These are phyloP conservation scores for Pissodes strobi DNA, from an alignment of 1,140 invertebrate genomes.

Conservation along the genomic window DNA sequence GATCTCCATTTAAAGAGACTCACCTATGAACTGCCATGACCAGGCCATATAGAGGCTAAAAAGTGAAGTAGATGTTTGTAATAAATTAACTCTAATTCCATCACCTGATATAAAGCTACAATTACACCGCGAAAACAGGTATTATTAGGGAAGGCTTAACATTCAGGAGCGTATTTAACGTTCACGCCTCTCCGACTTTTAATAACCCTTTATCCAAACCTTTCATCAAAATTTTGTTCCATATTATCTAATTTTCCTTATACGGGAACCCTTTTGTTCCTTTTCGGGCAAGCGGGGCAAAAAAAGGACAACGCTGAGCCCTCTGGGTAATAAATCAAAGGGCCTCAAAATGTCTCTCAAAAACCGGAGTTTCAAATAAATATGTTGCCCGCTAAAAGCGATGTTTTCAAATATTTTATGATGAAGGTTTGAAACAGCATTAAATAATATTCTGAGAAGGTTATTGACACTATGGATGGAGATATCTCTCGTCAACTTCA, in stretches of 20 bases:
- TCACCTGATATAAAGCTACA: no score
- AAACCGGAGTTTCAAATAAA: slow-evolving; percentile 15
- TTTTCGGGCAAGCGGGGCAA: slow-evolving; percentile 13
- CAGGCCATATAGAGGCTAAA: no score
- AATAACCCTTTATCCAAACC: slow-evolving; percentile 2
- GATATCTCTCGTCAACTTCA: background rate
- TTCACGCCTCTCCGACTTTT: background rate
- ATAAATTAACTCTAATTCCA: no score
- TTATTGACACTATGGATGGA: background rate
- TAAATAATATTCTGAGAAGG: background rate
- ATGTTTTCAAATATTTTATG: slow-evolving; percentile 4
- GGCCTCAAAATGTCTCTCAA: slow-evolving; percentile 12
- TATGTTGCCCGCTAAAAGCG: slow-evolving; percentile 3
- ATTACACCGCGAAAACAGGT: no score
- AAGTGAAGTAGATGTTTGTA: no score
- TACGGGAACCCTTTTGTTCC: slow-evolving; percentile 12
- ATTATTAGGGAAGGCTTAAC: no score
- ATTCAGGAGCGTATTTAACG: background rate
- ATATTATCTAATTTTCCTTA: slow-evolving; percentile 17
- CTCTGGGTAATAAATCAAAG: slow-evolving; percentile 17
- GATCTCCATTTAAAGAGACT: no score
- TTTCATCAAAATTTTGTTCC: slow-evolving; percentile 14
- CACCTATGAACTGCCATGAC: no score
- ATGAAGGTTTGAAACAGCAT: background rate
- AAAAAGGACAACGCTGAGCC: slow-evolving; percentile 10